Evolutionary conservation across 2,888 invertebrate species (phyloP), one percentile per base, ranked within the genome.

Genomic region (Watsonalla binaria): DNA sequence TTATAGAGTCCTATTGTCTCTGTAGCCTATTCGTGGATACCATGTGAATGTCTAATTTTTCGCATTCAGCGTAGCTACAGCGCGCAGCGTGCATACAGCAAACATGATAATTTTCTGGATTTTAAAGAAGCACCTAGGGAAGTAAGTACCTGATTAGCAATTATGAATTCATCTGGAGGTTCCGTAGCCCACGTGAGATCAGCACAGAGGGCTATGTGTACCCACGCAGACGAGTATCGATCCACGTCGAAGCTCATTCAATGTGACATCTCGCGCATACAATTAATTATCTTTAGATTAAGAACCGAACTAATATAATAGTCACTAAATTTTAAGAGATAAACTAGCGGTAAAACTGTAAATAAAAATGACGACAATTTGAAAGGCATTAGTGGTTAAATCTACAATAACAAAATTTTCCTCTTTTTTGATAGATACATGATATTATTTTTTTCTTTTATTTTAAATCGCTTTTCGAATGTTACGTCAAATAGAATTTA

Each of bases 221-320:
- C 90, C 90, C 90, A 90, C 76, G 88, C 82, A 79, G 88, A 84
- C 74, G 83, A 80, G 68, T 82, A 79, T 65, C 85, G 85, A 84
- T 89, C 90, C 86, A 85, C 87, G 71, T 88, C 88, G 89, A 87
- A 87, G 89, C 76, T 90, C 90, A 90, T 90, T 90, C 90, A 90
- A 90, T 88, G 90, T 84, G 83, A 82, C 90, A 90, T 88, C 73
- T 78, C 84, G 82, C 76, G 68, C 84, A 81, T 80, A 83, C 74
- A 83, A 83, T 79, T 83, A 88, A 82, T 81, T 82, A 80, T 80
- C 76, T 82, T 82, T 82, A 85, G 68, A 78, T 72, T 83, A 82
- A 80, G 74, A 83, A 82, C 84, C 69, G 70, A 82, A 83, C 76
- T 82, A 86, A 82, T 83, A 85, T 76, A 84, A 82, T 82, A 82